phyloP scores from a whole-genome alignment of 92 coral and sea anemone species.

The Meandrina meandrites region DNA sequence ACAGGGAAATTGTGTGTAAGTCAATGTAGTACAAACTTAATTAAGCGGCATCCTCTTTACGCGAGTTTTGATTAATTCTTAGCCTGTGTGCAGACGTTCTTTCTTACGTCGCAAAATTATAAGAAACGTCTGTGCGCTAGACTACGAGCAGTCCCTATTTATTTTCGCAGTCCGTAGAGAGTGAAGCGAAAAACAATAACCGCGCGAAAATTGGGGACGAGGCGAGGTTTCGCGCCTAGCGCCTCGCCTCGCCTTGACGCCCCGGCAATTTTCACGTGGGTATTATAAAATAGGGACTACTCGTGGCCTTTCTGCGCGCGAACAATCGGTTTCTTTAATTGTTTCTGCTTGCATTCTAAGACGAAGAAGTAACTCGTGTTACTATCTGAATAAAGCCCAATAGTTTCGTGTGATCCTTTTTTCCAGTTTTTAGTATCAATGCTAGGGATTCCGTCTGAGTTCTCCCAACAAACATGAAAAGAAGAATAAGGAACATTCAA shows the following conservation, averaged over 20 bases:
- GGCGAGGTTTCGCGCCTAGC: no score
- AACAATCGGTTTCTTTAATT: neutral
- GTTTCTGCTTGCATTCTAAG: neutral
- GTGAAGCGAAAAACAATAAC: no score
- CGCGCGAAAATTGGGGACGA: no score
- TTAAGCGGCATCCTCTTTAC: neutral
- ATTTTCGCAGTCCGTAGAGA: no score
- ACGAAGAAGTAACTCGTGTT: neutral
- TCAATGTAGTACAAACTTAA: neutral
- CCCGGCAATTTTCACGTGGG: no score
- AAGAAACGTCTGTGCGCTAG: no score
- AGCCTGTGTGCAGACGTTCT: neutral
- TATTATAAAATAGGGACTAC: no score
- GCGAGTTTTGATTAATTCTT: neutral
- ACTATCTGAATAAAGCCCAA: neutral
- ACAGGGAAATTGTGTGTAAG: neutral
- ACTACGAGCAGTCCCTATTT: no score
- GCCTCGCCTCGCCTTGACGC: no score
- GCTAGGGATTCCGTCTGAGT: neutral
- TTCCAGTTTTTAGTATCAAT: neutral
- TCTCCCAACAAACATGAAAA: neutral
- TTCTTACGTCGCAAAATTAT: no score
- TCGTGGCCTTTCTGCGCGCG: no score
- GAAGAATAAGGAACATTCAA: neutral
- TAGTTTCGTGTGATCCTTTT: neutral